phyloP scores from a whole-genome alignment of 2,888 invertebrate genomes.

The Abrostola tripartita region DNA sequence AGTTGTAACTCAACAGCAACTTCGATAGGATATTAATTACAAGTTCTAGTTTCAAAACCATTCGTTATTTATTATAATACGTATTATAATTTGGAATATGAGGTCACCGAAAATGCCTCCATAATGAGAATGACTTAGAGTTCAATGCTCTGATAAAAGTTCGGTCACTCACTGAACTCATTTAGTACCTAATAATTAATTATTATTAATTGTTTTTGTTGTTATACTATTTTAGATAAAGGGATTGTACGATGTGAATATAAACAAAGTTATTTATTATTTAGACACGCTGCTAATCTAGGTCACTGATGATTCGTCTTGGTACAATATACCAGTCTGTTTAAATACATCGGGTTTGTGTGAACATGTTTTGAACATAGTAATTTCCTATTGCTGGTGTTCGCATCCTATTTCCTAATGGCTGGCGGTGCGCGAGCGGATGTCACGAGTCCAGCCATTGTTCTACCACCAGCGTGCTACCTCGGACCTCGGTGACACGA shows the following conservation, averaged over 20 bases:
- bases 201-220: constrained; percentile 16
- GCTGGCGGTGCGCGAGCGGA: constrained; percentile 59
- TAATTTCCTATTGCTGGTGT: constrained; percentile 38
- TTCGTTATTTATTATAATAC: constrained; percentile 18
- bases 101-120: constrained; percentile 17
- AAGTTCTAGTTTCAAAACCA: constrained; percentile 9
- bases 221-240: not conserved
- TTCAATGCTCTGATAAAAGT: constrained; percentile 17
- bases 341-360: not conserved
- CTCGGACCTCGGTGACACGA: constrained; percentile 24
- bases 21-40: constrained; percentile 16
- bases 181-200: constrained; percentile 8
- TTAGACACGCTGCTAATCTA: constrained; percentile 5
- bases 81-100: constrained; percentile 13
- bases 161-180: constrained; percentile 6
- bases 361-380: not conserved
- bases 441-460: constrained; percentile 67
- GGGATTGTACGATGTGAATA: not conserved
- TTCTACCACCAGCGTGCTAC: constrained; percentile 52
- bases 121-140: constrained; percentile 14
- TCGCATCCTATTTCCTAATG: constrained; percentile 65
- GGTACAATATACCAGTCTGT: not conserved
- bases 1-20: constrained; percentile 13
- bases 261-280: not conserved
- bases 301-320: constrained; percentile 12